These are phyloP conservation scores for Cosmopolites sordidus DNA, from an alignment of 2,888 invertebrate species.

Conservation along the genomic window DNA sequence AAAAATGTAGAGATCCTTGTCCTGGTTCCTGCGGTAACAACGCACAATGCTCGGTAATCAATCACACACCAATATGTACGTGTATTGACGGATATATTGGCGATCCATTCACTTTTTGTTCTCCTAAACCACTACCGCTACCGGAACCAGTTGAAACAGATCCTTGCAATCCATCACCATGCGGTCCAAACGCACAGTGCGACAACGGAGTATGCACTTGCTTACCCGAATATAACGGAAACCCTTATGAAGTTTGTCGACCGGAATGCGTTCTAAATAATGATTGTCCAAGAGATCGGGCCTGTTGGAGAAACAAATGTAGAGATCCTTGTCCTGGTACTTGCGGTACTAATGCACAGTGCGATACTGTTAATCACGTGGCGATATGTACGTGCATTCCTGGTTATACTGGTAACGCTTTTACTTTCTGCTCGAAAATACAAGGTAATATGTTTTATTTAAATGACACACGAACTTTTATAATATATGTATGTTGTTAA, in stretches of 20 bases:
- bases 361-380: conserved; percentile 70
- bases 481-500: too few relatives aligned
- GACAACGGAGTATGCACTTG: conserved; percentile 65
- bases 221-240: conserved; percentile 61
- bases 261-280: conserved; percentile 68
- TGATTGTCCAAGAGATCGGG: conserved; percentile 62
- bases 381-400: conserved; percentile 60
- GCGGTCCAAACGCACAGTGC: conserved; percentile 69
- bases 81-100: conserved; percentile 61
- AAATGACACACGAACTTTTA: too few relatives aligned
- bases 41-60: conserved; percentile 61
- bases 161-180: conserved; percentile 67
- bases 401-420: conserved; percentile 66
- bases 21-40: conserved; percentile 60
- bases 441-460: conserved; percentile 44
- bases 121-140: conserved; percentile 40
- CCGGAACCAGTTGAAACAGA: conserved; percentile 47
- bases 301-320: conserved; percentile 69
- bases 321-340: conserved; percentile 69
- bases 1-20: conserved; percentile 64
- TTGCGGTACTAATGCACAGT: conserved; percentile 66
- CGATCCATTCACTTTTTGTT: conserved; percentile 55
- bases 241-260: conserved; percentile 65
- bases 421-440: conserved; percentile 58
- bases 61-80: conserved; percentile 63